Evolutionary conservation across 2,888 invertebrate species (phyloP).

Genomic region (Diabrotica balteata): DNA sequence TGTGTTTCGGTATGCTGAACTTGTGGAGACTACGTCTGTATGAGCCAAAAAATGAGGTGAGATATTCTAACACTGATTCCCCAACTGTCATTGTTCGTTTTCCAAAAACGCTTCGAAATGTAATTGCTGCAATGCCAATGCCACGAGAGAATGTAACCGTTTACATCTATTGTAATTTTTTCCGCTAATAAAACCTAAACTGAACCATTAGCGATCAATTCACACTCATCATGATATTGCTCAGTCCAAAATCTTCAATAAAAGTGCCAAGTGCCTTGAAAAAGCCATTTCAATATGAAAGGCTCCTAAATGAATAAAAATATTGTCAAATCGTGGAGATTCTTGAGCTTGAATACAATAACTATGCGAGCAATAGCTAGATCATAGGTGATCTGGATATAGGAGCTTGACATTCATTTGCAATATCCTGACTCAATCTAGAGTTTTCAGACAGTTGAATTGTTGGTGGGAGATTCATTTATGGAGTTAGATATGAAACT

Average conservation of each 20-base stretch:
- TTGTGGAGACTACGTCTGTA: conserved; percentile 37
- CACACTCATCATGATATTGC: no score
- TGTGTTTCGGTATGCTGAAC: conserved; percentile 35
- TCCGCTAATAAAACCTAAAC: no score
- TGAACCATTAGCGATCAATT: no score
- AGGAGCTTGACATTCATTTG: conserved; percentile 41
- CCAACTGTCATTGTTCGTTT: no score
- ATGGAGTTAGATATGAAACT: conserved; percentile 49
- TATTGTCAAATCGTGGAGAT: conserved; percentile 45
- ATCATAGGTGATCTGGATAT: conserved; percentile 46
- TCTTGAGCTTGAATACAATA: conserved; percentile 45
- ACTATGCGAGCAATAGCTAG: conserved; percentile 42
- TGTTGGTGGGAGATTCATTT: conserved; percentile 49
- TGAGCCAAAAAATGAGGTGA: no score
- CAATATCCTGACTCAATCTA: no score
- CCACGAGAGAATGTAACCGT: conserved; percentile 36
- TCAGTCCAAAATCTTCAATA: conserved; percentile 35
- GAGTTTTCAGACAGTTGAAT: conserved; percentile 45
- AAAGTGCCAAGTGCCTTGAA: no score
- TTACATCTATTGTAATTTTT: no score
- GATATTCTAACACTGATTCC: no score
- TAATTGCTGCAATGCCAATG: conserved; percentile 39
- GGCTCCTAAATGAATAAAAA: no score
- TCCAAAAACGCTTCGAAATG: conserved; percentile 44
- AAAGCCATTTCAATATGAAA: no score